Evolutionary conservation across 2,113 vertebrate genomes (phyloP), one percentile per base, ranked within the genome.

Genomic region (Eubucco bourcierii): DNA sequence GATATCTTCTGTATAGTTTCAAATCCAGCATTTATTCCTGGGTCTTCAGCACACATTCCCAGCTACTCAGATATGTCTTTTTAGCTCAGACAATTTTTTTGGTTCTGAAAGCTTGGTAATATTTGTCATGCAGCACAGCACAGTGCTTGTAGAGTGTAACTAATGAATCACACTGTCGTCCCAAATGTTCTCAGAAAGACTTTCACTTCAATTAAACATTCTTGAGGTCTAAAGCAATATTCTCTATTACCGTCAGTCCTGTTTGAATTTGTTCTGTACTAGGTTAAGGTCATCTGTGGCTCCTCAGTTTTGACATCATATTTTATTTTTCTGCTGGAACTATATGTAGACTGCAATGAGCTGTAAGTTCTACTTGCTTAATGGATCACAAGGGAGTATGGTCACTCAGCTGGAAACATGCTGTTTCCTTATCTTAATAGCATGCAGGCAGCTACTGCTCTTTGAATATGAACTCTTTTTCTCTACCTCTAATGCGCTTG

Each of bases 391-490:
- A 88, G 33, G 55, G 82, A 71, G 6, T 52, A 55, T 18, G 17
- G 33, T 65, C 70, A 39, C 53, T 90, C 65, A 84, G 34, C 27
- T 60, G 33, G 61, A 94, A 92, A 61, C 3, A 13, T 47, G 56
- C 12, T 71, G n/a, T 84, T 92, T 88, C 39, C 31, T 80, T 88
- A 78, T 81, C 80, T 92, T 88, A 88, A 93, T 53, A 68, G 29
- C 55, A 75, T 24, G 15, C 44, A 78, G 63, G 15, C 53, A 78
- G 53, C 20, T 92, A 87, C 39, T 58, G 47, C 5, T 72, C 86
- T 92, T 50, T 78, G 53, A 74, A 68, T 31, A 20, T 18, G 53
- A 92, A 67, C 88, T 80, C 56, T 71, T 18, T 64, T 90, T 84
- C 87, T 93, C 16, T 72, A 52, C 17, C n/a, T 65, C 80, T 84